Evolutionary conservation across 2,797 vertebrate genomes (phyloP), one percentile per base, ranked within the genome.

Genomic region (Darevskia mixta): DNA sequence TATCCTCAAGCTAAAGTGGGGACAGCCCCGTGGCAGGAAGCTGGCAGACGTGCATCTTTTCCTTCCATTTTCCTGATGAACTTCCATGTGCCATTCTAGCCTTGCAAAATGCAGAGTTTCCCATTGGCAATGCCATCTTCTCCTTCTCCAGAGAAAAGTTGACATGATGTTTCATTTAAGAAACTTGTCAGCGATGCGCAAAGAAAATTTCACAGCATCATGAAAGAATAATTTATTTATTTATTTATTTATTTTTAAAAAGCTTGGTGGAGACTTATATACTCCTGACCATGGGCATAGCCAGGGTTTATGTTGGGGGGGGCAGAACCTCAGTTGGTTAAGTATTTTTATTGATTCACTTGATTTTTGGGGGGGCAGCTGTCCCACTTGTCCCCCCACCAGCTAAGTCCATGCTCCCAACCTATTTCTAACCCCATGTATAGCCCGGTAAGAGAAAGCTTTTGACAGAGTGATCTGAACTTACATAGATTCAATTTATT

Each of bases 81-180:
- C 93, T 92, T 95, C 93, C 85, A 77, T 89, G 89, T 55, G 41
- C 78, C 61, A 13, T 91, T 94, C 93, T 91, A 91, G 87, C 95
- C 93, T 93, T 92, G 91, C 90, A 94, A 87, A 91, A 94, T 86
- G 88, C 81, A 72, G 91, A 91, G 93, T 95, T 95, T 93, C 88
- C 94, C 90, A 35, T 49, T 84, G 91, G 93, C 91, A 79, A 92
- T 94, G 93, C 94, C 94, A 95, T 82, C 90, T 94, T 92, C 91
- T 93, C 92, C 94, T 92, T 93, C 88, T 94, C 88, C 92, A 91
- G 94, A 94, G 86, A 89, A 95, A 92, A 87, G 86, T 8, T 91
- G 93, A 88, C 92, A 92, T 95, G 93, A 94, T 94, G 94, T 93
- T 93, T 93, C 92, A 91, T 91, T 94, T 94, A 93, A 91, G 95